phyloP scores from a whole-genome alignment of 2,888 invertebrate genomes.

The Cosmia trapezina region DNA sequence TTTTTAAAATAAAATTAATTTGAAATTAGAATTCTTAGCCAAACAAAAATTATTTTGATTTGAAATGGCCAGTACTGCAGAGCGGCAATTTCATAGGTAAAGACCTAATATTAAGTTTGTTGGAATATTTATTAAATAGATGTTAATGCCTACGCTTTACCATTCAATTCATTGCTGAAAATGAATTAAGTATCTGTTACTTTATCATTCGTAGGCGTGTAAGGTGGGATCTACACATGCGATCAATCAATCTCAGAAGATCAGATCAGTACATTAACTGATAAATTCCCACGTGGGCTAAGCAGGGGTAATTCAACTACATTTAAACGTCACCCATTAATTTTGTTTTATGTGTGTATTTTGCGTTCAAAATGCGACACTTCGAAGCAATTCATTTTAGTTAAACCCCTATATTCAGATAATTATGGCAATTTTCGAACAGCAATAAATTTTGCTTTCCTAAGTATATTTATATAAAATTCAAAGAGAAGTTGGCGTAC shows the following conservation, averaged over 20 bases:
- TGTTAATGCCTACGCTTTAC: background rate
- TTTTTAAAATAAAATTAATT: too few relatives aligned
- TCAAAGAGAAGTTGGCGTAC: conserved; percentile 31
- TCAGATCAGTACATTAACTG: conserved; percentile 23
- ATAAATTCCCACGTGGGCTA: conserved; percentile 22
- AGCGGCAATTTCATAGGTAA: too few relatives aligned
- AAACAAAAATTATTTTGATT: too few relatives aligned
- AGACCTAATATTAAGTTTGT: background rate
- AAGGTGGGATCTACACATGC: background rate
- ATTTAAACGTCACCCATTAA: conserved; percentile 52
- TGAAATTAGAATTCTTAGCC: too few relatives aligned
- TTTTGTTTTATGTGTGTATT: conserved; percentile 57
- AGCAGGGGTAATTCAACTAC: conserved; percentile 30
- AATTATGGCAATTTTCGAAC: conserved; percentile 56
- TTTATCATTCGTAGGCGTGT: background rate
- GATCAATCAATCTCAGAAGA: conserved; percentile 33
- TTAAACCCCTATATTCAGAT: conserved; percentile 47
- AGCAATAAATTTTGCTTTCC: conserved; percentile 47
- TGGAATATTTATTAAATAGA: conserved; percentile 1
- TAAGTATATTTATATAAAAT: conserved; percentile 48
- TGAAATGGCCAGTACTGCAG: too few relatives aligned
- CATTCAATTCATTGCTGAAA: conserved; percentile 6
- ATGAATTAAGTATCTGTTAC: background rate
- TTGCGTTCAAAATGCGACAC: conserved; percentile 46
- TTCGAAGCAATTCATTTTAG: conserved; percentile 51